Base-by-base conservation (phyloP, 2,113 vertebrate genomes). In the Cyprinus carpio region DNA sequence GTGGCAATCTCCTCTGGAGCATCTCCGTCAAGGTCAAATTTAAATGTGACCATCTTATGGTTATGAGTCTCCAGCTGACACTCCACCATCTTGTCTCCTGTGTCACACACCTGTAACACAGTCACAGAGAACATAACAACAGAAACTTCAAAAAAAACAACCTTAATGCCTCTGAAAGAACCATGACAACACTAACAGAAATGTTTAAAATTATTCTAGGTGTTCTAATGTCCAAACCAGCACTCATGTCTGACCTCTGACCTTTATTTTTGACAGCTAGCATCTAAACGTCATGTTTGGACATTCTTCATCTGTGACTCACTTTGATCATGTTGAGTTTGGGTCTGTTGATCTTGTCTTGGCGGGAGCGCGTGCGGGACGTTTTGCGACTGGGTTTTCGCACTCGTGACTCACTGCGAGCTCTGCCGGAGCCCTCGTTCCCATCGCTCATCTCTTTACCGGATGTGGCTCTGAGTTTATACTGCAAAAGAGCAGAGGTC, bases 1-100 rank as follows among this genome's bases (percentile, higher is more conserved):
- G 95, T 99, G 20, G 98, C 97, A 0, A 99, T 99, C 90, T 99
- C 98, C 51, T 99, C 98, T 0, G 98, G 98, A 0, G 98, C 98
- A 0, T 99, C 98, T 46, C 98, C 97, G 27, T 99, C 98, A 88
- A 99, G 93, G 89, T 99, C 97, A 81, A 99, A 99, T 90, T 99
- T 99, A 90, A 99, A 99, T 0, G 98, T 99, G 90, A 99, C 98
- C 97, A 97, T 99, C 94, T 99, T 99, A 93, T 99, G 98, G 90
- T 99, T 99, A 90, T 99, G 98, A 5, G 98, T 99, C 90, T 99
- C 98, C 67, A 99, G 94, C 88, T 99, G 98, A 86, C 98, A 99
- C 90, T 99, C 98, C 34, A 99, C 98, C 98, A 99, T 99, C 93
- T 99, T 99, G 91, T 99, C 98, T 0, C 98, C 98, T 0, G 97